These are phyloP conservation scores for Melinopterus prodromus DNA, from an alignment of 2,888 invertebrate species.

Conservation along the genomic window DNA sequence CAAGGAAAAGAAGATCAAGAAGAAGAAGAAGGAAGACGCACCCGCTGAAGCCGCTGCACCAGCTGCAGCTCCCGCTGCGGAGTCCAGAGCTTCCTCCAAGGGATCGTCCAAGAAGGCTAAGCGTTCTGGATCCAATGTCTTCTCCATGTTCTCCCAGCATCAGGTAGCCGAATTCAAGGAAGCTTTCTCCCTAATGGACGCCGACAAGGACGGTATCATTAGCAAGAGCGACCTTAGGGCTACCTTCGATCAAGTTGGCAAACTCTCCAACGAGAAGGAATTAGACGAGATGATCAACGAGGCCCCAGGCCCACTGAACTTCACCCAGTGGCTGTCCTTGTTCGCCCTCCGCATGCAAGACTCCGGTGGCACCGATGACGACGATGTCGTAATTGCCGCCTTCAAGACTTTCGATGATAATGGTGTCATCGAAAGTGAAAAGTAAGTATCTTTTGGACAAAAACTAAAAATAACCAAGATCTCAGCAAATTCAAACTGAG, in stretches of 20 bases:
- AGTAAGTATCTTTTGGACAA: constrained; percentile 58
- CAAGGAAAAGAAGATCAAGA: constrained; percentile 92
- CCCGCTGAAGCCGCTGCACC: constrained; percentile 73
- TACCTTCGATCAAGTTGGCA: constrained; percentile 92
- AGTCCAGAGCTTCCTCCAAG: constrained; percentile 80
- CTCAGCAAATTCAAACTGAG: neutral
- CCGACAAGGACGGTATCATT: constrained; percentile 82
- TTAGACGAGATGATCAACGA: constrained; percentile 88
- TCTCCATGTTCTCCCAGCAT: constrained; percentile 96
- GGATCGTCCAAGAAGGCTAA: constrained; percentile 85
- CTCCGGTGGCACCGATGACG: constrained; percentile 87
- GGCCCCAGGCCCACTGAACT: constrained; percentile 91
- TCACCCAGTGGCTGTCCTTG: constrained; percentile 91
- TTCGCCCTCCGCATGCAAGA: constrained; percentile 94
- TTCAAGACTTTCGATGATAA: constrained; percentile 92
- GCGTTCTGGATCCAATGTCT: constrained; percentile 93
- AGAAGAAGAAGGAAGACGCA: constrained; percentile 82
- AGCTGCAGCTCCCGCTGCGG: constrained; percentile 73
- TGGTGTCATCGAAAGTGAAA: constrained; percentile 89
- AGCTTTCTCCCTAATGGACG: constrained; percentile 96
- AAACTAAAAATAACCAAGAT: neutral
- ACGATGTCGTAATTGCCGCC: constrained; percentile 89
- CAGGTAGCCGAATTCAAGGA: constrained; percentile 97
- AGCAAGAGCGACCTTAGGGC: constrained; percentile 90
- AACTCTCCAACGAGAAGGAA: constrained; percentile 89